Conservation (phyloP, 2,797 vertebrate species). For the Cuniculus paca region DNA sequence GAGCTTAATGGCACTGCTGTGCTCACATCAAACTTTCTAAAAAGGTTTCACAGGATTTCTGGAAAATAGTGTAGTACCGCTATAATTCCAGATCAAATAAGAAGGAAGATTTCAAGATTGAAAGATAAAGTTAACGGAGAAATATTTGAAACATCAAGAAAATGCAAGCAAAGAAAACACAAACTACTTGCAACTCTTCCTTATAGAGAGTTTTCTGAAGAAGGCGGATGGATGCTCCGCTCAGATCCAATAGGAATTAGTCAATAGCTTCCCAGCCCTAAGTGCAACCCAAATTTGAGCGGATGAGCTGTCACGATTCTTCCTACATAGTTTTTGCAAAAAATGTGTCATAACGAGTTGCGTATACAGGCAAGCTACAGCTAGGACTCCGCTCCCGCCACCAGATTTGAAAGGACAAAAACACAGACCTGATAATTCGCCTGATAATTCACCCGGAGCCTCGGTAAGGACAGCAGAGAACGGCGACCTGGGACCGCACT, state of each 20-base stretch:
- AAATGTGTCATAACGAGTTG: accelerated
- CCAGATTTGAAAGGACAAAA: neutral
- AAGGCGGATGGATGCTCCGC: neutral
- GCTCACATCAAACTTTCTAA: neutral
- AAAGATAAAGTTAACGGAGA: neutral
- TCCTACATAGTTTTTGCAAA: no score
- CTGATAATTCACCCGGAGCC: no score
- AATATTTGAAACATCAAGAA: neutral
- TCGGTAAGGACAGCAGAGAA: neutral
- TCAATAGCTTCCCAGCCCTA: neutral
- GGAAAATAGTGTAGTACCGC: neutral
- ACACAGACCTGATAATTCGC: neutral
- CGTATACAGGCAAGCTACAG: neutral
- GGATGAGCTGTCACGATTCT: no score
- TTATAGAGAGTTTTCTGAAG: neutral
- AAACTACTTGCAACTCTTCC: neutral
- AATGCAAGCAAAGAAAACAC: neutral
- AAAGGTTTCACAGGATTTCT: neutral
- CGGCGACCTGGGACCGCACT: neutral
- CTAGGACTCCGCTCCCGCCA: neutral
- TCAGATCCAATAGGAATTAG: neutral
- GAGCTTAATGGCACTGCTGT: neutral
- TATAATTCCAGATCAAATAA: neutral
- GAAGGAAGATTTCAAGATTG: neutral
- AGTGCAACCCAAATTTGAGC: neutral